Evolutionary conservation across 2,797 vertebrate genomes (phyloP).

Genomic region (Sebastes taczanowskii): DNA sequence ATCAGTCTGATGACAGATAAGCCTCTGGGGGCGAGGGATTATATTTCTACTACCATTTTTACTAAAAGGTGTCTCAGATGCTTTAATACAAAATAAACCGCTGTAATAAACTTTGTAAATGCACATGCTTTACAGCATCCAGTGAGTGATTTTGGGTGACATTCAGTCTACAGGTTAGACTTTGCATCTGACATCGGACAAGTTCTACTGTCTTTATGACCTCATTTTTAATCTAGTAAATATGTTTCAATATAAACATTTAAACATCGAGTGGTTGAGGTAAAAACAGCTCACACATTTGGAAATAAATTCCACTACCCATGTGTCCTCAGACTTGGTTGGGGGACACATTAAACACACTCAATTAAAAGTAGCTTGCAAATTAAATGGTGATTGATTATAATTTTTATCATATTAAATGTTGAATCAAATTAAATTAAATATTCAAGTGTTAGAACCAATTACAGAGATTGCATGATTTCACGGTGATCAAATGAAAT

Average conservation of each 20-base stretch:
- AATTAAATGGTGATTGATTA: conserved; percentile 14
- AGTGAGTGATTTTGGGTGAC: background rate
- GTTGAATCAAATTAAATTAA: conserved; percentile 32
- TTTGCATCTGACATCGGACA: background rate
- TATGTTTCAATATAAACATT: background rate
- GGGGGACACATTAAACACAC: background rate
- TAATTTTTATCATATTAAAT: background rate
- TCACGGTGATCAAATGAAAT: conserved; percentile 26
- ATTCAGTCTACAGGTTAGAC: background rate
- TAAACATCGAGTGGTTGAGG: background rate
- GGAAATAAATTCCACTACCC: background rate
- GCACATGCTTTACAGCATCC: background rate
- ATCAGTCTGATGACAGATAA: no score
- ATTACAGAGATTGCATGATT: conserved; percentile 42
- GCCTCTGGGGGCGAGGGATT: no score
- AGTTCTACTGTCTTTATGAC: background rate
- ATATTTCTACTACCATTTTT: no score
- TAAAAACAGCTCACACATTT: background rate
- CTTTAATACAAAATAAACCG: background rate
- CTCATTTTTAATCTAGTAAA: background rate
- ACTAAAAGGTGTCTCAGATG: background rate
- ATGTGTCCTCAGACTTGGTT: background rate
- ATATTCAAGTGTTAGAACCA: conserved; percentile 13
- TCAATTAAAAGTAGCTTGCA: background rate
- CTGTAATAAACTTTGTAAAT: no score